Conservation (phyloP, 2,888 invertebrate species). For the Idaea biselata region DNA sequence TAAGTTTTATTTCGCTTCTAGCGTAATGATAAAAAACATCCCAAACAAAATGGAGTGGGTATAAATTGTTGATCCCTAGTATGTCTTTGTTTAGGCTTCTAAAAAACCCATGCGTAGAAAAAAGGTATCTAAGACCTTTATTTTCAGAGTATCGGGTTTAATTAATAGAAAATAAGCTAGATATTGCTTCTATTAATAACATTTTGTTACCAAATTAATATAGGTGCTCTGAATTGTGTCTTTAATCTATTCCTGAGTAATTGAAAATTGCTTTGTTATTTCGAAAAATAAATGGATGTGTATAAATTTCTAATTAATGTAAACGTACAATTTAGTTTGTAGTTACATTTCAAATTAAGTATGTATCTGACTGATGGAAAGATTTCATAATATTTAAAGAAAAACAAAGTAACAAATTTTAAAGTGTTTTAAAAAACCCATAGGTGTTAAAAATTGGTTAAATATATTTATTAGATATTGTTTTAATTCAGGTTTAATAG, state of each 20-base stretch:
- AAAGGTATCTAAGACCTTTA: not conserved
- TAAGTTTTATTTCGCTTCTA: not conserved
- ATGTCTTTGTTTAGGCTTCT: not conserved
- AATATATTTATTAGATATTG: too few species aligned
- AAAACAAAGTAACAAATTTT: too few species aligned
- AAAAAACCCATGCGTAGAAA: not conserved
- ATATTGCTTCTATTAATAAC: not conserved
- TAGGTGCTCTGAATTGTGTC: not conserved
- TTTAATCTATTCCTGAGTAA: not conserved
- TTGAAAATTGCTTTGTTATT: not conserved
- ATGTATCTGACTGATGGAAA: not conserved
- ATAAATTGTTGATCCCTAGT: not conserved
- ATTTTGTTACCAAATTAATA: not conserved
- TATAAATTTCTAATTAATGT: not conserved
- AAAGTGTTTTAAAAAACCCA: too few species aligned
- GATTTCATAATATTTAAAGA: too few species aligned
- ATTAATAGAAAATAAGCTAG: not conserved
- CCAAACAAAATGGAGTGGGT: not conserved
- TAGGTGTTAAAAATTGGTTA: too few species aligned
- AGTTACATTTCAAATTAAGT: not conserved
- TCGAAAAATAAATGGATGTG: not conserved
- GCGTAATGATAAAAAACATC: not conserved
- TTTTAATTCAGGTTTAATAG: too few species aligned
- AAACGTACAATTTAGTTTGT: not conserved
- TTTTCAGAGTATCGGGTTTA: not conserved